Evolutionary conservation across 2,113 vertebrate genomes (phyloP).

Genomic region (Passer montanus): DNA sequence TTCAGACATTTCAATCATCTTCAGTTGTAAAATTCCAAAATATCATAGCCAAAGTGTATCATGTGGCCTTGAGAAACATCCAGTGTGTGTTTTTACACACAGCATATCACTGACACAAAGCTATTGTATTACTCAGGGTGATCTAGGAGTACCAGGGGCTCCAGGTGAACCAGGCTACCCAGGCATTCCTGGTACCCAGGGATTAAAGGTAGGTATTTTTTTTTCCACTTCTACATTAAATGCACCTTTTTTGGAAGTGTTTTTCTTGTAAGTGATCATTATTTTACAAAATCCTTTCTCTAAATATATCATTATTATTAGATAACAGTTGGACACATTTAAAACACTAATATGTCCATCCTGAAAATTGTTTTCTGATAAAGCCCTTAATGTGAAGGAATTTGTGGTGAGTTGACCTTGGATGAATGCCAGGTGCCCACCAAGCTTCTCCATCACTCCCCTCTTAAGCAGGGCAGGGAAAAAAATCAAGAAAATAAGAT

Average conservation of each 20-base stretch:
- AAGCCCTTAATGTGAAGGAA: not conserved
- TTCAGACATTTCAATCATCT: not conserved
- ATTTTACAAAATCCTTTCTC: not conserved
- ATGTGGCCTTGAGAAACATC: not conserved
- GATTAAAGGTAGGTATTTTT: slow-evolving; percentile 80
- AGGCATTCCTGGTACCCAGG: slow-evolving; percentile 85
- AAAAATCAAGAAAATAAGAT: not conserved
- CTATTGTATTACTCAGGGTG: slow-evolving; percentile 80
- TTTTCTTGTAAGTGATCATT: not conserved
- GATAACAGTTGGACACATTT: not conserved
- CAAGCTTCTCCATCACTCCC: not conserved
- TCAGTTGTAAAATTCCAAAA: not conserved
- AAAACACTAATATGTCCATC: not conserved
- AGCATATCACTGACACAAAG: not conserved
- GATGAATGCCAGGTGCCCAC: not conserved
- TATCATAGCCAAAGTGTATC: not conserved
- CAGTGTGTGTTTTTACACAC: not conserved
- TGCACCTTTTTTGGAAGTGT: not conserved
- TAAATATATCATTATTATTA: not conserved
- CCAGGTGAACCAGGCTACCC: slow-evolving; percentile 87
- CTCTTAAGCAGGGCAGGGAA: not conserved
- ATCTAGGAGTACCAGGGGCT: slow-evolving; percentile 77
- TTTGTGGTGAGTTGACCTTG: not conserved
- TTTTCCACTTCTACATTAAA: not conserved
- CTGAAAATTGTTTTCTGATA: not conserved